phyloP scores from a whole-genome alignment of 2,797 vertebrate species.

The Gouania willdenowi region DNA sequence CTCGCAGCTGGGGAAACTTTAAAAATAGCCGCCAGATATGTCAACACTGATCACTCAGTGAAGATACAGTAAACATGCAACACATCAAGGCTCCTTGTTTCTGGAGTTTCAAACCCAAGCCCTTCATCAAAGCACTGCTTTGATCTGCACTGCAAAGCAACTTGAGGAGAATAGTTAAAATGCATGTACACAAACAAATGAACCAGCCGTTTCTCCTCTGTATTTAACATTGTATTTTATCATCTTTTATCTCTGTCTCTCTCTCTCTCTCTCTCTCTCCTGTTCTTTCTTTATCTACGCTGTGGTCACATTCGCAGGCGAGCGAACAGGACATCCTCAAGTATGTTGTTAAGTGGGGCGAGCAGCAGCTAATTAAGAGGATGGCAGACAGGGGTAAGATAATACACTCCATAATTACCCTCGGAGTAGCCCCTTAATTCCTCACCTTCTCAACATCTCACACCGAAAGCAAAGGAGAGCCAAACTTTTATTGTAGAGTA shows the following conservation, averaged over 20 bases:
- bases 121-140: constrained; percentile 42
- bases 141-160: constrained; percentile 32
- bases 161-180: constrained; percentile 44
- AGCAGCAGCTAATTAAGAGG: constrained; percentile 97
- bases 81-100: not conserved
- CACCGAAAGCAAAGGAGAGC: constrained; percentile 37
- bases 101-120: constrained; percentile 29
- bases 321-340: constrained; percentile 99
- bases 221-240: too few relatives aligned
- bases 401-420: constrained; percentile 70
- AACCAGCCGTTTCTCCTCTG: too few relatives aligned
- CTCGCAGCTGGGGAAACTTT: too few relatives aligned
- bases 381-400: constrained; percentile 98
- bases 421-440: constrained; percentile 59
- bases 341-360: constrained; percentile 98
- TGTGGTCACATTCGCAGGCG: constrained; percentile 78
- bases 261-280: constrained; percentile 5
- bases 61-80: constrained; percentile 5
- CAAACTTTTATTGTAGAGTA: constrained; percentile 28
- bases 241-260: constrained; percentile 19
- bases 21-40: not conserved
- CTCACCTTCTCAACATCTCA: constrained; percentile 48
- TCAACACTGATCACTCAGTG: not conserved
- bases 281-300: constrained; percentile 14
- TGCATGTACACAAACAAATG: constrained; percentile 35